phyloP scores from a whole-genome alignment of 2,888 invertebrate genomes.

The Trissoscelio sp. region DNA sequence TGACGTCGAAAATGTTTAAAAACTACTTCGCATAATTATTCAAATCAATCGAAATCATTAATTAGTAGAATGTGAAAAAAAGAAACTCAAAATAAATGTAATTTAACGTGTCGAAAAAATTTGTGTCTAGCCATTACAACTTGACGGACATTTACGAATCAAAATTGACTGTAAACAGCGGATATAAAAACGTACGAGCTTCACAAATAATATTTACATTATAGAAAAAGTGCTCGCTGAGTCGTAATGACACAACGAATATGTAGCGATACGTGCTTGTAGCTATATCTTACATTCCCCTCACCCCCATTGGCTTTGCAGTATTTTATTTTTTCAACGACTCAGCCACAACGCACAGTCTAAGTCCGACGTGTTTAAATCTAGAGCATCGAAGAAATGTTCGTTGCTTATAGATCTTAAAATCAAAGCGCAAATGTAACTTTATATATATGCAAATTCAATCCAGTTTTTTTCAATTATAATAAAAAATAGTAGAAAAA shows the following conservation, averaged over 20 bases:
- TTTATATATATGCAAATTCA: too few relatives aligned
- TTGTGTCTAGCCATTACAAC: neutral
- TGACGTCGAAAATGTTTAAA: slow-evolving; percentile 10
- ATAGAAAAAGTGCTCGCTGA: slow-evolving; percentile 12
- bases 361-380: slow-evolving; percentile 1
- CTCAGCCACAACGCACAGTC: neutral
- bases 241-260: slow-evolving; percentile 21
- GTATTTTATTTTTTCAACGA: slow-evolving; percentile 43
- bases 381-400: slow-evolving; percentile 19
- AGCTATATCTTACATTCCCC: slow-evolving; percentile 32
- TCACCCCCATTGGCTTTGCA: slow-evolving; percentile 1
- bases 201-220: slow-evolving; percentile 30
- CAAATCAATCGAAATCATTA: slow-evolving; percentile 16
- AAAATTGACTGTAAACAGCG: slow-evolving; percentile 22
- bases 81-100: too few relatives aligned
- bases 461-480: too few relatives aligned
- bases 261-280: slow-evolving; percentile 31
- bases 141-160: neutral
- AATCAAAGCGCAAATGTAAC: too few relatives aligned
- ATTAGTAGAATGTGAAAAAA: slow-evolving; percentile 18
- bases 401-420: slow-evolving; percentile 17
- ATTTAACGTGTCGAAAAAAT: neutral
- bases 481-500: too few relatives aligned
- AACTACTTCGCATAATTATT: slow-evolving; percentile 23
- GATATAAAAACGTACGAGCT: slow-evolving; percentile 10